Conservation (phyloP, 2,113 vertebrate species). For the Pao palembangensis region DNA sequence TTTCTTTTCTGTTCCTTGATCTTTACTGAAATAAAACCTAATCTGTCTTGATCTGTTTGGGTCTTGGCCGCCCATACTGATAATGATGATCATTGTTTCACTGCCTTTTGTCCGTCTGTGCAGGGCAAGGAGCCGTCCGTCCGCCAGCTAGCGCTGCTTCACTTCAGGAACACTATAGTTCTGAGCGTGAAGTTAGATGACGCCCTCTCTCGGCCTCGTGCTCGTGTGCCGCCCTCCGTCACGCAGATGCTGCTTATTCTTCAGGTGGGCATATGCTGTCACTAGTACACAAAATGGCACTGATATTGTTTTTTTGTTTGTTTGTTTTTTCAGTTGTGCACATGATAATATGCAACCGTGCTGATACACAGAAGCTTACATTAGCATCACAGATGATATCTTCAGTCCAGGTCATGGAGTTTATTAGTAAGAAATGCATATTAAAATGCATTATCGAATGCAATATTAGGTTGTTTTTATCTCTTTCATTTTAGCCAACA, state of each 20-base stretch:
- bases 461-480: too few relatives aligned
- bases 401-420: too few relatives aligned
- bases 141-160: slow-evolving; percentile 90
- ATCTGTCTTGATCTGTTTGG: not conserved
- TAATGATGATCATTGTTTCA: not conserved
- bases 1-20: too few relatives aligned
- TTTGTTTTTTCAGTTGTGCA: too few relatives aligned
- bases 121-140: slow-evolving; percentile 82
- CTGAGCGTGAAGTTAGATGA: slow-evolving; percentile 96
- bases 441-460: too few relatives aligned
- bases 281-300: too few relatives aligned
- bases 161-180: slow-evolving; percentile 93
- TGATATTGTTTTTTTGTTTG: too few relatives aligned
- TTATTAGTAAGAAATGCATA: too few relatives aligned
- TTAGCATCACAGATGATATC: too few relatives aligned
- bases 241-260: slow-evolving; percentile 96
- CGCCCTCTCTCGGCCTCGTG: slow-evolving; percentile 86
- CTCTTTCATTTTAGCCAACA: too few relatives aligned
- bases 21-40: not conserved
- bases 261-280: slow-evolving; percentile 74
- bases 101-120: not conserved
- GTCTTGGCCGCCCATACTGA: not conserved
- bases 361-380: too few relatives aligned
- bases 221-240: slow-evolving; percentile 89
- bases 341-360: too few relatives aligned